phyloP scores from a whole-genome alignment of 2,797 vertebrate species.

The Macropus fuliginosus region DNA sequence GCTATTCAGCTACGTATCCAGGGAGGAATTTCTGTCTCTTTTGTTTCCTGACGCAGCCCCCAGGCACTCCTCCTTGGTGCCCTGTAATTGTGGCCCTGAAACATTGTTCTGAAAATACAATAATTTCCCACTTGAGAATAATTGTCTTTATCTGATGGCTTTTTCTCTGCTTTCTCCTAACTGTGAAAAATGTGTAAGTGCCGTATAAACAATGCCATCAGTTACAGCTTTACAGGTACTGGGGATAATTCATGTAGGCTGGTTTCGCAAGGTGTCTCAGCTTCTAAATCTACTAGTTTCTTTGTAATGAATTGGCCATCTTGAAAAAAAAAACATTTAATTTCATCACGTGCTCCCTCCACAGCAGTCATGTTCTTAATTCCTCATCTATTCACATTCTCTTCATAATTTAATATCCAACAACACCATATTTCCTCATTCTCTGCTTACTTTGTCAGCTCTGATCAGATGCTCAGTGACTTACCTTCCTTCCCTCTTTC shows the following conservation, averaged over 20 bases:
- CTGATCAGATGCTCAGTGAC: neutral
- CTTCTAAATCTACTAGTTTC: neutral
- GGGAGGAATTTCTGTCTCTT: neutral
- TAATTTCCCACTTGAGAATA: neutral
- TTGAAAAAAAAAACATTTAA: neutral
- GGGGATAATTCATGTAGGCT: neutral
- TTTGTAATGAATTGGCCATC: neutral
- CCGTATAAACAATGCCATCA: neutral
- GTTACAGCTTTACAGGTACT: neutral
- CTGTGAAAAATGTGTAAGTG: neutral
- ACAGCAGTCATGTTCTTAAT: neutral
- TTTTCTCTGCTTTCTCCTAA: conserved; percentile 1
- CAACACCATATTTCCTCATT: too few species aligned
- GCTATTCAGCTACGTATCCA: neutral
- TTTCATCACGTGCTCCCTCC: neutral
- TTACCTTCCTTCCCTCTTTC: neutral
- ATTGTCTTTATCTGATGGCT: neutral
- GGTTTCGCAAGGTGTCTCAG: neutral
- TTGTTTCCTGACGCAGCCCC: neutral
- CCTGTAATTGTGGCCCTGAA: neutral
- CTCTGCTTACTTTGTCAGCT: neutral
- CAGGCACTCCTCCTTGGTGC: neutral
- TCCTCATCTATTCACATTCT: neutral
- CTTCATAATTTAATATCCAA: too few species aligned
- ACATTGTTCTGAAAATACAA: neutral